Percentiles rank a stretch among this genome's conserved stretches.
Conservation (phyloP, 2,113 vertebrate species). For the Xenopus borealis region DNA sequence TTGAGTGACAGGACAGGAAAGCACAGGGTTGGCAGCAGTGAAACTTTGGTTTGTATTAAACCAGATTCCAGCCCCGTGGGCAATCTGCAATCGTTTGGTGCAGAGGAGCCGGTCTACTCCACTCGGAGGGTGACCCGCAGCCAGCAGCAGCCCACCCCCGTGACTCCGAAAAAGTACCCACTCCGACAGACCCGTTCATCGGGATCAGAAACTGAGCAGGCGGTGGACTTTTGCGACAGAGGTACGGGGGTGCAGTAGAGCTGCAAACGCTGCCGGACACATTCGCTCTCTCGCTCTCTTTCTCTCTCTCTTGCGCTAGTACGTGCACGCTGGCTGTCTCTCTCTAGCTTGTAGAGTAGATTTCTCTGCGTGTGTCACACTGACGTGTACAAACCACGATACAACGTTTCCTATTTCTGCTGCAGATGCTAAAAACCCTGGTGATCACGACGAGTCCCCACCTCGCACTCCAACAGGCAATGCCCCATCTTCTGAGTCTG, state of each 20-base stretch:
- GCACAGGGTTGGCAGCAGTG: slow-evolving; percentile 16
- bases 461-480: slow-evolving; percentile 96
- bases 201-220: slow-evolving; percentile 86
- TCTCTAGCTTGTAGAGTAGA: slow-evolving; percentile 32
- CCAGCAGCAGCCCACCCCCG: slow-evolving; percentile 83
- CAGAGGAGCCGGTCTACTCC: slow-evolving; percentile 81
- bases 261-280: neutral
- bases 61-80: slow-evolving; percentile 78
- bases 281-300: slow-evolving; percentile 1
- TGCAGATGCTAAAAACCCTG: slow-evolving; percentile 81
- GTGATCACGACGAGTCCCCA: slow-evolving; percentile 92
- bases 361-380: slow-evolving; percentile 16
- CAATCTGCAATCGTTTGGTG: slow-evolving; percentile 66
- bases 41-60: slow-evolving; percentile 32
- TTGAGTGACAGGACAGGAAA: neutral
- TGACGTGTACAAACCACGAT: no score
- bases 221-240: slow-evolving; percentile 80
- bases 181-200: slow-evolving; percentile 89
- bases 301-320: slow-evolving; percentile 16
- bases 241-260: slow-evolving; percentile 56
- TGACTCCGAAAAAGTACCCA: slow-evolving; percentile 87
- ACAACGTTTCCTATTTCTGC: slow-evolving; percentile 3
- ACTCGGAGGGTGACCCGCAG: slow-evolving; percentile 89
- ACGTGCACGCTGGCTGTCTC: neutral
- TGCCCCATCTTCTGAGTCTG: slow-evolving; percentile 96